phyloP scores from a whole-genome alignment of 2,888 invertebrate species.

The Scrobipalpa costella region DNA sequence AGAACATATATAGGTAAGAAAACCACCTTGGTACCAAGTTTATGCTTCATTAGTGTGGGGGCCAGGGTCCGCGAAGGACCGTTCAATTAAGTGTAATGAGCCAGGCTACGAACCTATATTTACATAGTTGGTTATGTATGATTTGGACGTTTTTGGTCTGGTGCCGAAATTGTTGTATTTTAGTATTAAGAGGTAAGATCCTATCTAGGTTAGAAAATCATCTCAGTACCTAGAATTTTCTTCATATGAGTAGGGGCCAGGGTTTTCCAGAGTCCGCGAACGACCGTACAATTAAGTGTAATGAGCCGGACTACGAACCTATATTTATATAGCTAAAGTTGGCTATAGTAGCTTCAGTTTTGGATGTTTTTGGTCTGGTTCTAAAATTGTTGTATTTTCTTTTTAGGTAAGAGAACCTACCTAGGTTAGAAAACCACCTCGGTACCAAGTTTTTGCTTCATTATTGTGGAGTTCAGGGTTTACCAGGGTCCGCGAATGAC shows the following conservation, averaged over 20 bases:
- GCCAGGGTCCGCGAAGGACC: too few species aligned
- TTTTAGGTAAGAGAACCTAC: conserved; percentile 52
- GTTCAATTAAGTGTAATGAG: too few species aligned
- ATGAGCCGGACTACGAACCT: conserved; percentile 57
- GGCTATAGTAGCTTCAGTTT: not conserved
- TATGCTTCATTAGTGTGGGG: too few species aligned
- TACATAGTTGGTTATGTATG: conserved; percentile 4
- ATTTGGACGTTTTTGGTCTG: not conserved
- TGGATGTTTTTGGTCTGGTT: not conserved
- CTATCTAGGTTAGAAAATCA: conserved; percentile 31
- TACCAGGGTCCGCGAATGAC: too few species aligned
- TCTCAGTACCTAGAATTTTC: conserved; percentile 54
- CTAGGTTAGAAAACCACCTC: too few species aligned
- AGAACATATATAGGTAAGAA: conserved; percentile 36
- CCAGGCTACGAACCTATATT: conserved; percentile 5
- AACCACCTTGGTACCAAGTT: too few species aligned
- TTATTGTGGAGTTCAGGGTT: too few species aligned
- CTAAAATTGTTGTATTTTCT: too few species aligned
- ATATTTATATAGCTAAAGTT: not conserved
- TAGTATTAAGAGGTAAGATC: conserved; percentile 53
- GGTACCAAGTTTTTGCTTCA: too few species aligned
- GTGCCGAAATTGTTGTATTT: not conserved
- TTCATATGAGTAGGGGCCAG: conserved; percentile 61
- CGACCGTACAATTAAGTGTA: conserved; percentile 79
- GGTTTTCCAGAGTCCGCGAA: conserved; percentile 70